Percentiles rank a stretch among this genome's conserved stretches.
Evolutionary conservation across 1,140 invertebrate species (phyloP).

Genomic region (Trachymyrmex septentrionalis): DNA sequence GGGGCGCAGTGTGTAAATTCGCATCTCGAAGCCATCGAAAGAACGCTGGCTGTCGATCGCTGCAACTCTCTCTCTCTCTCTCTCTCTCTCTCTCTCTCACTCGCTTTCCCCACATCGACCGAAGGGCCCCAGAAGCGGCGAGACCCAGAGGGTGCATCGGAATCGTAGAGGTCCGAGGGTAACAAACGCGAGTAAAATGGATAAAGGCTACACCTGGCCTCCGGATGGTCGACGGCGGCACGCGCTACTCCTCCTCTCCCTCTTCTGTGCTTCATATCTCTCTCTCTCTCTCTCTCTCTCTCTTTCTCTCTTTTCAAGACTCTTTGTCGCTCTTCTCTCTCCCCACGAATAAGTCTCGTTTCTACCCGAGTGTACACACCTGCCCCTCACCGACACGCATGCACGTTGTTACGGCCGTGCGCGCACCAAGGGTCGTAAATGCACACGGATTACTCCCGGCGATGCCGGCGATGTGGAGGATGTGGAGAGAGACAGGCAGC

Average conservation of each 20-base stretch:
- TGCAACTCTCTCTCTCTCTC: slow-evolving; percentile 35
- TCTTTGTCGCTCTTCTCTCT: slow-evolving; percentile 60
- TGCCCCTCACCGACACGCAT: slow-evolving; percentile 83
- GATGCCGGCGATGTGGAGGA: slow-evolving; percentile 66
- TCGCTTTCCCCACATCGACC: slow-evolving; percentile 53
- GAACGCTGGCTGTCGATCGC: slow-evolving; percentile 71
- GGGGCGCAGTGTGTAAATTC: slow-evolving; percentile 40
- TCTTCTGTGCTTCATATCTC: slow-evolving; percentile 22
- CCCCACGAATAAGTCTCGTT: slow-evolving; percentile 65
- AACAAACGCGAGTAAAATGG: slow-evolving; percentile 83
- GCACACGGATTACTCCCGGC: slow-evolving; percentile 82
- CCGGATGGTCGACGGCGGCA: slow-evolving; percentile 85
- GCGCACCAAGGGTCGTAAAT: slow-evolving; percentile 83
- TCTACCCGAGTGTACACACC: slow-evolving; percentile 80
- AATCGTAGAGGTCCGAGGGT: slow-evolving; percentile 80
- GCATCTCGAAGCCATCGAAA: slow-evolving; percentile 46
- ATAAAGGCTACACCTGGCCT: slow-evolving; percentile 85
- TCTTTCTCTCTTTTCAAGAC: slow-evolving; percentile 54
- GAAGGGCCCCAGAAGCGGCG: slow-evolving; percentile 74
- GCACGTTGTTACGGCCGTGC: slow-evolving; percentile 76
- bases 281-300: slow-evolving; percentile 60
- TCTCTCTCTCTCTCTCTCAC: not conserved
- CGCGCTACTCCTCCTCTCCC: slow-evolving; percentile 78
- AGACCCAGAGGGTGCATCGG: slow-evolving; percentile 79
- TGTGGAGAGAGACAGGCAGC: slow-evolving; percentile 63